phyloP scores from a whole-genome alignment of 2,888 invertebrate species.

The Neuroscelio doddi region DNA sequence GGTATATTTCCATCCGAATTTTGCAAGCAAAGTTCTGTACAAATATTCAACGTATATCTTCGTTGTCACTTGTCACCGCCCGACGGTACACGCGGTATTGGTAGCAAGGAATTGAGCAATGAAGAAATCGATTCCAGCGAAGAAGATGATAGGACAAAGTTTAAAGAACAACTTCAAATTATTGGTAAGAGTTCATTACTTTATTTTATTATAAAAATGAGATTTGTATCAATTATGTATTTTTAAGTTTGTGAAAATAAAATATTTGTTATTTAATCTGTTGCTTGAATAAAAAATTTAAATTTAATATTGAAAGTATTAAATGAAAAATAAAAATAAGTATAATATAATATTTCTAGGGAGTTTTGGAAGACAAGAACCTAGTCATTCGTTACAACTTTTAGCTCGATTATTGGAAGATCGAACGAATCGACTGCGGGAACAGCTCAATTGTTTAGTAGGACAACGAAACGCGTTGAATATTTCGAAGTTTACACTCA shows the following conservation, averaged over 20 bases:
- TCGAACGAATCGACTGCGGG: conserved; percentile 75
- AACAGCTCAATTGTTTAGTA: conserved; percentile 68
- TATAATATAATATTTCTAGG: no score
- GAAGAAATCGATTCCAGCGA: conserved; percentile 78
- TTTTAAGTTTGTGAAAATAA: no score
- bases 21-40: conserved; percentile 68
- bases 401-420: conserved; percentile 80
- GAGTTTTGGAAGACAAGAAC: conserved; percentile 77
- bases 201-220: no score
- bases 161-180: conserved; percentile 82
- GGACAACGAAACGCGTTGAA: conserved; percentile 49
- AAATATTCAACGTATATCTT: conserved; percentile 86
- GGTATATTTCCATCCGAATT: conserved; percentile 70
- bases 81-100: conserved; percentile 80
- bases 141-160: conserved; percentile 79
- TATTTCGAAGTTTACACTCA: conserved; percentile 59
- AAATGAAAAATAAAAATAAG: not conserved
- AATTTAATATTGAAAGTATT: not conserved
- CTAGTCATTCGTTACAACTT: conserved; percentile 79
- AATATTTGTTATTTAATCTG: no score
- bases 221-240: no score
- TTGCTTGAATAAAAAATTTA: conserved; percentile 3
- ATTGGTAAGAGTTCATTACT: conserved; percentile 77
- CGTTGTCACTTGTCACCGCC: conserved; percentile 87
- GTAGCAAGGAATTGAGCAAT: conserved; percentile 68